A percentile compares a stretch with the other conserved stretches of the same genome.
Conservation (phyloP, 2,888 invertebrate genomes). For the Digitonthophagus gazella region DNA sequence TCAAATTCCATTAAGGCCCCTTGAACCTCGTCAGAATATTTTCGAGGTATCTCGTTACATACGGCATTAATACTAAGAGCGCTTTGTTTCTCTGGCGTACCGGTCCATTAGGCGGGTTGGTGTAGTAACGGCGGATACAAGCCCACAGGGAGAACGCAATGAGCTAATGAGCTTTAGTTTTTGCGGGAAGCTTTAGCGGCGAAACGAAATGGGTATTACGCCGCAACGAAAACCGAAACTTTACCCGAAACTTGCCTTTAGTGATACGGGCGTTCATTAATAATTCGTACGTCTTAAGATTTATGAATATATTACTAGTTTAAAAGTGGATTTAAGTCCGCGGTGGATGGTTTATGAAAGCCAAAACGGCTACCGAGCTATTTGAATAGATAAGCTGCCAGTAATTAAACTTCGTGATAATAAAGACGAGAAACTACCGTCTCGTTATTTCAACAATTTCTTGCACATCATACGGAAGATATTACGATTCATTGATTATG, state of each 20-base stretch:
- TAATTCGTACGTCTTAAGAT: constrained; percentile 1
- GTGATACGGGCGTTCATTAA: not conserved
- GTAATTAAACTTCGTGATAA: not conserved
- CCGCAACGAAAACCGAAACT: constrained; percentile 11
- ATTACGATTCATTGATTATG: too few species aligned
- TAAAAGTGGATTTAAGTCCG: not conserved
- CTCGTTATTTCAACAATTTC: not conserved
- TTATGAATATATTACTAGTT: not conserved
- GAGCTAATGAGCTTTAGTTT: constrained; percentile 14
- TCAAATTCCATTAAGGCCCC: not conserved
- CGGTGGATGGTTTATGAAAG: not conserved
- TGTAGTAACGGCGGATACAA: not conserved
- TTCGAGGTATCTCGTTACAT: not conserved
- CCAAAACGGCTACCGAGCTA: not conserved
- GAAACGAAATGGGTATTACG: constrained; percentile 9
- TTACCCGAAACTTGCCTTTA: constrained; percentile 9
- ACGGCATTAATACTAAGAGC: not conserved
- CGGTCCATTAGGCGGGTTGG: constrained; percentile 5
- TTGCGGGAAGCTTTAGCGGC: not conserved
- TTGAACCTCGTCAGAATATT: not conserved
- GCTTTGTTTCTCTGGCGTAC: not conserved
- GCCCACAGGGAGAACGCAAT: constrained; percentile 8
- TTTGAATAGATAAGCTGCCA: not conserved
- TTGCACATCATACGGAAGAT: not conserved
- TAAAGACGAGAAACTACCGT: not conserved